Evolutionary conservation across 2,113 vertebrate genomes (phyloP), one percentile per base, ranked within the genome.

Genomic region (Chionis minor): DNA sequence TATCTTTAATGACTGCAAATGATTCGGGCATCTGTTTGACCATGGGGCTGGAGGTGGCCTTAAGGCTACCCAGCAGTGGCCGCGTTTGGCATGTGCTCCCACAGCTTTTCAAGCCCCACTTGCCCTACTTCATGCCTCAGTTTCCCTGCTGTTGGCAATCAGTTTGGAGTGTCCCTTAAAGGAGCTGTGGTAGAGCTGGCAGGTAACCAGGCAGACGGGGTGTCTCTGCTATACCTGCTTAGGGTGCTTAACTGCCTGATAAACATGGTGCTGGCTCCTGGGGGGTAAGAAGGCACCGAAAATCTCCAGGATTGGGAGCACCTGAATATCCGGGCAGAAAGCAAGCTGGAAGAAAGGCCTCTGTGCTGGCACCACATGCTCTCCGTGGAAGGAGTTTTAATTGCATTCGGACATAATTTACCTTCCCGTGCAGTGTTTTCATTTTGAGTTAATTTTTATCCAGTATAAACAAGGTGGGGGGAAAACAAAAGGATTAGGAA

Each of bases 371-470:
- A 79, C 14, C 40, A n/a, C 47, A 28, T 1, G 0, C 18, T 72
- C 35, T 62, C 16, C 4, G 1, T 28, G 28, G 38, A 90, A 73
- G 10, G 42, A 63, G 38, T 83, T 97, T 65, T 90, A 88, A 88
- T 96, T 88, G 63, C 51, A 59, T 93, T 94, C 54, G 63, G 83
- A 52, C 12, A 6, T 38, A 78, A 74, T 56, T 92, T 73, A 92
- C 32, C 65, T 93, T 88, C 51, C 54, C 65, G 49, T 47, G 26
- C 72, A 61, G 19, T 38, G 42, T 90, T 93, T 96, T 77, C 55
- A 66, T 94, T 94, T 81, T n/a, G 54, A 58, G 58, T 93, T 93
- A 85, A 33, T 88, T 92, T 96, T 86, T 88, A 55, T 86, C 59
- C 67, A 59, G 22, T 74, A 63, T 81, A 88, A 97, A 90, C 88